Percentiles rank a stretch among this genome's conserved stretches.
Evolutionary conservation across 2,888 invertebrate genomes (phyloP).

Genomic region (Laothoe populi): DNA sequence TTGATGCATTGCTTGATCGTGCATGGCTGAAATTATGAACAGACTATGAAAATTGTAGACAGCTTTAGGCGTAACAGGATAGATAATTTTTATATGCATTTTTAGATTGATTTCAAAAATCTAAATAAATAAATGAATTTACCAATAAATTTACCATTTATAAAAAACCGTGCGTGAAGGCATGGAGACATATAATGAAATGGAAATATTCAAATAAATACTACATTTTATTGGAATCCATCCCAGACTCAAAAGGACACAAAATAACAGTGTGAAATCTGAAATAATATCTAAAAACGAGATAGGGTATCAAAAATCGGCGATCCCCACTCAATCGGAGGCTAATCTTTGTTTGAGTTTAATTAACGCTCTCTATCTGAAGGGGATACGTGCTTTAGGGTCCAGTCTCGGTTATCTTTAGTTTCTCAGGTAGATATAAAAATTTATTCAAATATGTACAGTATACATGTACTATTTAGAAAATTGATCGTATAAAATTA

Average conservation of each 20-base stretch:
- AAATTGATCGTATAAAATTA: background rate
- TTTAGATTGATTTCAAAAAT: no score
- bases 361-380: conserved; percentile 59
- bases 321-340: conserved; percentile 63
- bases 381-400: conserved; percentile 17
- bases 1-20: no score
- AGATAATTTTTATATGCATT: no score
- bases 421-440: conserved; percentile 22
- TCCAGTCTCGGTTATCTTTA: conserved; percentile 25
- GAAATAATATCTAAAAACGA: conserved; percentile 39
- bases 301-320: conserved; percentile 52
- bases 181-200: no score
- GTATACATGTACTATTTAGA: background rate
- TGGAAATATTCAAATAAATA: background rate
- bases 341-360: conserved; percentile 80
- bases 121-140: no score
- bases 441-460: conserved; percentile 11
- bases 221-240: no score
- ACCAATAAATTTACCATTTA: no score
- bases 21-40: no score
- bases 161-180: no score
- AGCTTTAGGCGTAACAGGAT: no score
- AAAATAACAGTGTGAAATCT: background rate
- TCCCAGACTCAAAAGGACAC: background rate
- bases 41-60: no score